Base-by-base conservation (phyloP, 1,140 invertebrate species). In the Aphis craccivora region DNA sequence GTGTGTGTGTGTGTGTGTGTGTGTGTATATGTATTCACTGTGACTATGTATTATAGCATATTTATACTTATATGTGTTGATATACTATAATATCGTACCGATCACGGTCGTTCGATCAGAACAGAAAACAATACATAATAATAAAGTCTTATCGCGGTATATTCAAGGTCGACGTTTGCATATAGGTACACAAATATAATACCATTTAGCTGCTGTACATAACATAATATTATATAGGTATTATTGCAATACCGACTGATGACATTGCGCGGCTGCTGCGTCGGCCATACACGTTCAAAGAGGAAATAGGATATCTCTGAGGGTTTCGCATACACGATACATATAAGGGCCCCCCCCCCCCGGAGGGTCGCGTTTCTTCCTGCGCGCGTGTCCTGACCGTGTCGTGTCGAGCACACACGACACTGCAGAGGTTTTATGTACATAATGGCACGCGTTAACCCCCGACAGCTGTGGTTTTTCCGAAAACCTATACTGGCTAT, bases 41-140 rank as follows among this genome's bases (percentile, higher is more conserved):
- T 76, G 14, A 18, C 30, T 76, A 18, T 76, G 30, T n/a, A n/a
- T 76, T 76, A 76, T 40, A 40, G 37, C 35, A 37, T 23, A 35
- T 23, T 8, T 81, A 37, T 83, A 83, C n/a, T 83, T 83, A 83
- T 83, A 37, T 76, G 23, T 76, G 23, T 76, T 18, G 60, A 76
- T 76, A n/a, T 14, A 76, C n/a, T n/a, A 76, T 76, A 76, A 76
- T 76, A 76, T 76, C 60, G 25, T 9, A 48, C 9, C 25, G 43
- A 92, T 92, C 91, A 92, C 76, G 91, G 91, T 25, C 91, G 45
- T 92, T 51, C 60, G 60, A 84, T 92, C 67, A n/a, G 23, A 84
- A 92, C 53, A 37, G 76, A 84, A 84, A 92, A 92, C 91, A 89
- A 89, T 53, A 87, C 83, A 25, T 84, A 84, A 40, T 40, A 40